These are phyloP conservation scores for Barnardius zonarius DNA, from an alignment of 2,113 vertebrate species.

Conservation along the genomic window DNA sequence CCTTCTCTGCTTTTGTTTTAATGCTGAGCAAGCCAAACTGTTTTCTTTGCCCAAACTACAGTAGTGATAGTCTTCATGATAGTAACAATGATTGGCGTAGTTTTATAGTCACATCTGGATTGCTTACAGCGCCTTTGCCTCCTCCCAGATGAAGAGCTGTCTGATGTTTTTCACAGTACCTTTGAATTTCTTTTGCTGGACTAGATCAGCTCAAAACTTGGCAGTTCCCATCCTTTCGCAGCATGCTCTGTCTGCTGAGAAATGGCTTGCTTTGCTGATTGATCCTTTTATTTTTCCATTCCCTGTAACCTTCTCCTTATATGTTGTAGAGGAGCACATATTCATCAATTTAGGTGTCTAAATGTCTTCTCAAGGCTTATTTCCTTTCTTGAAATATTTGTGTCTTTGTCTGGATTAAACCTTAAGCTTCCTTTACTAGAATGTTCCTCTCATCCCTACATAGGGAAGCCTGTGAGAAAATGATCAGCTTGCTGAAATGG, in stretches of 20 bases:
- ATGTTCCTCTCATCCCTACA: neutral
- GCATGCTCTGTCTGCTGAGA: neutral
- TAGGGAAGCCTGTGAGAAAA: neutral
- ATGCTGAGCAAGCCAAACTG: neutral
- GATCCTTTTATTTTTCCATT: neutral
- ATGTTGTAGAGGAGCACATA: neutral
- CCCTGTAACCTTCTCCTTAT: neutral
- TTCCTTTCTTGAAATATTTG: neutral
- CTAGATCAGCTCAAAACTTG: neutral
- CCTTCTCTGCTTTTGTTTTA: neutral
- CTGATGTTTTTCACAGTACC: neutral
- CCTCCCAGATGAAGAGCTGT: neutral
- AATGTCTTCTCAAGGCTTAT: neutral
- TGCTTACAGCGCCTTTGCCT: neutral
- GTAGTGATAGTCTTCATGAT: neutral
- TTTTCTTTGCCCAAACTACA: neutral
- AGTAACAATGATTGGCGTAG: neutral
- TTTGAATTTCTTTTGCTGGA: neutral
- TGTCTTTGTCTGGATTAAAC: neutral
- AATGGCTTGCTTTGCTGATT: neutral
- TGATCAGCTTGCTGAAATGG: neutral
- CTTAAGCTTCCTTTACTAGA: neutral
- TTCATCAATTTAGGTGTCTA: neutral
- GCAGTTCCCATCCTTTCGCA: neutral
- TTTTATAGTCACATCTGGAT: neutral